Evolutionary conservation across 2,113 vertebrate genomes (phyloP).

Genomic region (Microcebus ravelobensis): DNA sequence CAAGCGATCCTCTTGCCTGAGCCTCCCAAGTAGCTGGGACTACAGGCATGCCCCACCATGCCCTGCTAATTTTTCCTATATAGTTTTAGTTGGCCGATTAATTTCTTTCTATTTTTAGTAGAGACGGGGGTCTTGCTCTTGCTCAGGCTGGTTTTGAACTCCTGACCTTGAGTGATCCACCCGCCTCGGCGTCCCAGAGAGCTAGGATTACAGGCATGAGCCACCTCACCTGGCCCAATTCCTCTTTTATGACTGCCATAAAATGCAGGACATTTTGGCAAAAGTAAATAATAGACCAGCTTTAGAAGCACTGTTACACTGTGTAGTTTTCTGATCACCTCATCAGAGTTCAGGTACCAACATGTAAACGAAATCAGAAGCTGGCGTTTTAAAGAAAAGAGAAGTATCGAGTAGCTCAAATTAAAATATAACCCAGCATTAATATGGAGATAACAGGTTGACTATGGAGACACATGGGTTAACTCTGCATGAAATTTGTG

Average conservation of each 20-base stretch:
- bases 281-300: not conserved
- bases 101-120: too few species aligned
- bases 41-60: too few species aligned
- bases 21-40: too few species aligned
- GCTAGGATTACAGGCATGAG: too few species aligned
- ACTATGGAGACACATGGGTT: not conserved
- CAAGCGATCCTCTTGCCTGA: too few species aligned
- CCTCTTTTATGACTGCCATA: not conserved
- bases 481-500: not conserved
- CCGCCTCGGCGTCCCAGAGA: too few species aligned
- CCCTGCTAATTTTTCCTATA: too few species aligned
- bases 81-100: too few species aligned
- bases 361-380: not conserved
- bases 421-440: not conserved
- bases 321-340: not conserved
- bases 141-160: too few species aligned
- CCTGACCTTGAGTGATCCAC: too few species aligned
- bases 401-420: not conserved
- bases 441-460: not conserved
- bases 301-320: not conserved
- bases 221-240: too few species aligned
- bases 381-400: slow-evolving; percentile 6
- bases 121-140: too few species aligned
- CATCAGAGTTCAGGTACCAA: not conserved
- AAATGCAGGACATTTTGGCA: not conserved